Conservation (phyloP, 2,797 vertebrate species). For the Enteromius treurensis region DNA sequence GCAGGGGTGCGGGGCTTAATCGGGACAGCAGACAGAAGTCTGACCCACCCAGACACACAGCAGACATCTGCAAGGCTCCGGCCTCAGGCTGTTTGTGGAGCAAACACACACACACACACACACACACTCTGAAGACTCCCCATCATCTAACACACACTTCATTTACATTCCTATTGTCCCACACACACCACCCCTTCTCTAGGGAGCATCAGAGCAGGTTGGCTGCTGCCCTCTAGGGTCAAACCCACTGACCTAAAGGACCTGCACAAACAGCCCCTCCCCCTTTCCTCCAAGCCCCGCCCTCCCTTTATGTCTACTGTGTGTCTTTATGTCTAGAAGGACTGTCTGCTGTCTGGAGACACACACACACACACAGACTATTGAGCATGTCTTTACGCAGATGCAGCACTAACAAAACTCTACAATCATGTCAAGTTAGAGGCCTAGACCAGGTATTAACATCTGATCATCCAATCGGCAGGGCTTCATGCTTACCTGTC, state of each 20-base stretch:
- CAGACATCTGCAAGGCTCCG: constrained; percentile 54
- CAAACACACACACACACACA: constrained; percentile 3
- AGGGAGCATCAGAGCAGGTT: constrained; percentile 11
- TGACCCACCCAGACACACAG: constrained; percentile 58
- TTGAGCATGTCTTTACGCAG: neutral
- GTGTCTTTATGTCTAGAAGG: constrained; percentile 19
- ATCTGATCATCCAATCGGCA: neutral
- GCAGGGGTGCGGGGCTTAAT: constrained; percentile 54
- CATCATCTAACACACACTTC: constrained; percentile 12
- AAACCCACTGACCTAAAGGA: constrained; percentile 35
- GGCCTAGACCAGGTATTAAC: neutral
- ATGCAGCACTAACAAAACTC: neutral
- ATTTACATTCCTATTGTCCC: constrained; percentile 36
- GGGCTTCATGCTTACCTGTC: neutral
- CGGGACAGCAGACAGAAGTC: constrained; percentile 59
- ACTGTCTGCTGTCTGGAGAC: neutral
- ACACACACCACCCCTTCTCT: constrained; percentile 12
- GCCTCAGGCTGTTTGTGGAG: constrained; percentile 44
- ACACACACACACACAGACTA: neutral
- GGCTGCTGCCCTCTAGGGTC: constrained; percentile 23
- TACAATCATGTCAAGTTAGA: neutral
- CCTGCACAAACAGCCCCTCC: constrained; percentile 23
- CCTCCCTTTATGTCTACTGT: constrained; percentile 24
- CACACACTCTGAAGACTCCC: constrained; percentile 23
- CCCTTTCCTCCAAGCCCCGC: neutral